Base-by-base conservation (phyloP, 2,888 invertebrate genomes). In the Chaetoderma sp. region DNA sequence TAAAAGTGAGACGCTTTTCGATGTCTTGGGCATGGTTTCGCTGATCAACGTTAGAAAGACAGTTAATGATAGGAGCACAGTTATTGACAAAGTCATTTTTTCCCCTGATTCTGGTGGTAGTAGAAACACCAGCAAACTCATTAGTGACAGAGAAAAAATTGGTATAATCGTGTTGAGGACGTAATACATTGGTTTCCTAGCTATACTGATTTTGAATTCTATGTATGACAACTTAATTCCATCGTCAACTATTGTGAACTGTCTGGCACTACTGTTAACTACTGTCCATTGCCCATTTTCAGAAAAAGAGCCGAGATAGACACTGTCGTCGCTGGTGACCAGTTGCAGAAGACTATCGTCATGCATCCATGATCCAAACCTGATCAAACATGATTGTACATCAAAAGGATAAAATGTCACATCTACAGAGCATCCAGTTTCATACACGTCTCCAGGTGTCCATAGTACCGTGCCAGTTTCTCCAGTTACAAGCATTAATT, bases 361-460 rank as follows among this genome's bases (percentile, higher is more conserved):
- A 13, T 52, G 21, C 52, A 52, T 52, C 52, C 52, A 52, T 16
- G 52, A 32, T 4, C 52, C 52, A 10, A 52, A 13, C 16, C 28
- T 52, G 16, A 52, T 32, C 3, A 1, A 4, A 8, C 52, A 52
- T 4, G 27, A 18, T 23, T 52, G 52, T 2, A 28, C 21, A 21
- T 52, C 52, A 21, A 52, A 52, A 13, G 52, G 52, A 23, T 52
- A 52, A 33, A 30, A 30, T n/a, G 52, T 52, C 32, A 52, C 32
- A 13, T 52, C 52, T 2, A 52, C 52, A 4, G 52, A 32, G 32
- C 52, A 52, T n/a, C 32, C 32, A 28, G 52, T 52, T 21, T 52
- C 13, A n/a, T 32, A 52, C 16, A 52, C 21, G 32, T 52, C 52
- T 21, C 52, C 52, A 3, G 52, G 52, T 3, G 52, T 16, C 52